Evolutionary conservation across 2,888 invertebrate species (phyloP).

Genomic region (Pristionchus fissidentatus): DNA sequence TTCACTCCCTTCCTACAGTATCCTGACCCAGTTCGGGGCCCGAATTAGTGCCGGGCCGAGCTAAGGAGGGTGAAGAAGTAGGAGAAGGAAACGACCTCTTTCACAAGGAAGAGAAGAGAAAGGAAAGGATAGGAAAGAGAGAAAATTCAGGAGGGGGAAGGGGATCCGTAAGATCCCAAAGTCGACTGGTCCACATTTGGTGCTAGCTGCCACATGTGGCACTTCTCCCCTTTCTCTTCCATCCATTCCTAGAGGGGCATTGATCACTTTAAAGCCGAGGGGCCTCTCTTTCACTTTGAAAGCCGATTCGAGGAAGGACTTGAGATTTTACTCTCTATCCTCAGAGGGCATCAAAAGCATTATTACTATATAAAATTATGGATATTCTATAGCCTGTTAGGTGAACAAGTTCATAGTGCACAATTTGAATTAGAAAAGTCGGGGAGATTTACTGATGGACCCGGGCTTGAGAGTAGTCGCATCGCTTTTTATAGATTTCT

Average conservation of each 20-base stretch:
- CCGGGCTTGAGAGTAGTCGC: too few relatives aligned
- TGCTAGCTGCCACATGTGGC: slow-evolving; percentile 26
- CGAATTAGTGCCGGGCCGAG: neutral
- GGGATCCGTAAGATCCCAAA: slow-evolving; percentile 17
- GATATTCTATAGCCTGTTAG: too few relatives aligned
- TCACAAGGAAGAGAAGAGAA: slow-evolving; percentile 36
- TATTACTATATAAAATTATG: too few relatives aligned
- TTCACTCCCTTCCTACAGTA: slow-evolving; percentile 28
- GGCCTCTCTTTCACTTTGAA: neutral
- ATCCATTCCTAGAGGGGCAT: slow-evolving; percentile 26
- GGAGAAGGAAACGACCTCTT: slow-evolving; percentile 38
- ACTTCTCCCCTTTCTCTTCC: neutral
- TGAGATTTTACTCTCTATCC: too few relatives aligned
- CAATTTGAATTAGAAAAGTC: too few relatives aligned
- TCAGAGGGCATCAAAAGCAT: too few relatives aligned
- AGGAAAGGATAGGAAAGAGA: slow-evolving; percentile 41
- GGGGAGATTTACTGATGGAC: too few relatives aligned
- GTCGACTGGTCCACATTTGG: slow-evolving; percentile 34
- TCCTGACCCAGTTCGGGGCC: slow-evolving; percentile 22
- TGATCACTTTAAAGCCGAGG: slow-evolving; percentile 42
- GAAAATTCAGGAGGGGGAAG: slow-evolving; percentile 38
- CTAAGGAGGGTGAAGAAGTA: neutral
- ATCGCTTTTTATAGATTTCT: neutral
- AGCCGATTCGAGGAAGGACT: slow-evolving; percentile 30
- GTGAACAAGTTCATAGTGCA: too few relatives aligned